Evolutionary conservation across 2,797 vertebrate species (phyloP), one percentile per base, ranked within the genome.

Genomic region (Manis pentadactyla): DNA sequence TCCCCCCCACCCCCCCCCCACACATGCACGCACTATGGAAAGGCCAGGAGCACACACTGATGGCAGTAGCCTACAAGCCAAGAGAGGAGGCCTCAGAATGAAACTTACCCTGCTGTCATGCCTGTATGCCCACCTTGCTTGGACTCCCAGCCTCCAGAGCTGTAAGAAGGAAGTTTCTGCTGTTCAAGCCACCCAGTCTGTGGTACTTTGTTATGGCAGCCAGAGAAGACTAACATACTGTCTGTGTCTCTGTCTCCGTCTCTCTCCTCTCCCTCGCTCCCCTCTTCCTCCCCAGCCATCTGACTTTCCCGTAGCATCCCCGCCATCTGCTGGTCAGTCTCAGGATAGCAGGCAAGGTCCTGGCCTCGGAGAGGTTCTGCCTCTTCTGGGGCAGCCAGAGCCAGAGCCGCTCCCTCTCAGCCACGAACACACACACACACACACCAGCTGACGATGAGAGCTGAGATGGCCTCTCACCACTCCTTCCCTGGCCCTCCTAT

Each of bases 251-350:
- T 14, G 0, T 21, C 5, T 7, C 23, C 19, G 2, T 78, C 14
- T 9, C 4, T 69, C 15, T 11, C 4, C 6, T 19, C 23, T 5
- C 8, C 25, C 9, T 1, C 18, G 5, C 25, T 46, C 1, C 49
- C 13, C 17, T 8, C 14, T 18, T 57, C 29, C 31, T 10, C 51
- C 27, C 4, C 25, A 0, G 34, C 21, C 13, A 55, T 23, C 18
- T 21, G 77, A 23, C 86, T 91, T 97, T 97, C 86, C 94, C 29
- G 51, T 49, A 79, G 82, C 92, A 37, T 68, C 42, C 4, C 7
- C 42, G 95, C 97, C 97, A 97, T 96, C 97, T 98, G 64, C 96
- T 96, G 97, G 96, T 64, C 68, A 4, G 15, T 31, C 6, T 68
- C 3, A 2, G 71, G 5, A 87, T 87, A 91, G 83, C 95, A 94